Evolutionary conservation across 2,797 vertebrate genomes (phyloP).

Genomic region (Coluber constrictor): DNA sequence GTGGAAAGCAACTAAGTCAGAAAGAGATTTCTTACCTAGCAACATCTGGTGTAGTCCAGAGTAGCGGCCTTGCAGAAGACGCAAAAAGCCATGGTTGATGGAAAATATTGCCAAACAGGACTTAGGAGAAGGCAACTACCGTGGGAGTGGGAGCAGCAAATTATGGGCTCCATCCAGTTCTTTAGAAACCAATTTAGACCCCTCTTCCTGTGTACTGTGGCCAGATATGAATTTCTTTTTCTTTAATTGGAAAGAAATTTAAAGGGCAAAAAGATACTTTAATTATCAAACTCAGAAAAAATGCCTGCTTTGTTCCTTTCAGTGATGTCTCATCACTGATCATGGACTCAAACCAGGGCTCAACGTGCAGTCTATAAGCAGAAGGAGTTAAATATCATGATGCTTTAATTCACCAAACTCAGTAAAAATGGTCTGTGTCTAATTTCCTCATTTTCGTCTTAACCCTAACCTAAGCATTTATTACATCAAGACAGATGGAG

Average conservation of each 20-base stretch:
- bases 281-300: neutral
- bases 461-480: neutral
- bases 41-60: neutral
- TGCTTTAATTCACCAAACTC: neutral
- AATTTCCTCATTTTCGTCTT: neutral
- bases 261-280: neutral
- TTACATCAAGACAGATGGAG: neutral
- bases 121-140: neutral
- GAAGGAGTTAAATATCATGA: neutral
- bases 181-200: neutral
- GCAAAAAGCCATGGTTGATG: neutral
- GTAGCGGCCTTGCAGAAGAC: conserved; percentile 11
- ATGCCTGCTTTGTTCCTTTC: neutral
- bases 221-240: neutral
- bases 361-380: neutral
- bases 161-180: neutral
- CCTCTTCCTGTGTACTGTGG: neutral
- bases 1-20: neutral
- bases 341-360: neutral
- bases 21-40: conserved; percentile 17
- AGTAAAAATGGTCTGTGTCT: neutral
- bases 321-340: neutral
- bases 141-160: neutral
- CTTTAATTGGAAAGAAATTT: neutral
- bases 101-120: neutral